Conservation (phyloP, 2,888 invertebrate species). For the Diloba caeruleocephala region DNA sequence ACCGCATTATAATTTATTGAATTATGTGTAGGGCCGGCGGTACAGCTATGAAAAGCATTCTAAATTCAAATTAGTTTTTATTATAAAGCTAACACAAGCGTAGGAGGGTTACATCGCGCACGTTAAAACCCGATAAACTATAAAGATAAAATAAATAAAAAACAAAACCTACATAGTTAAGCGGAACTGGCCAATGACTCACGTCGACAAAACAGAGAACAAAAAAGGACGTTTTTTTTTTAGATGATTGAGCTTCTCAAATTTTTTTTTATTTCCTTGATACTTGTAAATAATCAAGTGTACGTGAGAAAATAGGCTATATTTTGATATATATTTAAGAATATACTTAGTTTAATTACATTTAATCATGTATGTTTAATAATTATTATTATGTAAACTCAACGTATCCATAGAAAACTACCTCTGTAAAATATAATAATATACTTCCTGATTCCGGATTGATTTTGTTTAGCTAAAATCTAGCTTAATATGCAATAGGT, state of each 20-base stretch:
- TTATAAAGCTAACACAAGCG: not conserved
- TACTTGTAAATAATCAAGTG: slow-evolving; percentile 1
- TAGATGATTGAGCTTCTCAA: not conserved
- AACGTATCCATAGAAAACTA: slow-evolving; percentile 14
- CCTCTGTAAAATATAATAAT: not conserved
- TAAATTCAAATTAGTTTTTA: slow-evolving; percentile 1
- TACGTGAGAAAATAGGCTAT: no score
- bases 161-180: slow-evolving; percentile 18
- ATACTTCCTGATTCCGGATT: not conserved
- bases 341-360: no score
- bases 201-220: not conserved
- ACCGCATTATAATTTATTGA: no score
- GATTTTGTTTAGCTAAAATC: no score
- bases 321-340: no score
- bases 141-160: slow-evolving; percentile 4
- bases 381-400: slow-evolving; percentile 1
- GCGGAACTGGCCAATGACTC: slow-evolving; percentile 15
- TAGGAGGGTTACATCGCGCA: slow-evolving; percentile 8
- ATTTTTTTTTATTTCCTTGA: slow-evolving; percentile 5
- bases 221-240: slow-evolving; percentile 13
- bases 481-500: no score
- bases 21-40: no score
- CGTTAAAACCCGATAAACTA: not conserved
- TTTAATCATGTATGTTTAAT: no score
- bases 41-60: not conserved